phyloP scores from a whole-genome alignment of 2,797 vertebrate species.

The Xiphophorus birchmanni region DNA sequence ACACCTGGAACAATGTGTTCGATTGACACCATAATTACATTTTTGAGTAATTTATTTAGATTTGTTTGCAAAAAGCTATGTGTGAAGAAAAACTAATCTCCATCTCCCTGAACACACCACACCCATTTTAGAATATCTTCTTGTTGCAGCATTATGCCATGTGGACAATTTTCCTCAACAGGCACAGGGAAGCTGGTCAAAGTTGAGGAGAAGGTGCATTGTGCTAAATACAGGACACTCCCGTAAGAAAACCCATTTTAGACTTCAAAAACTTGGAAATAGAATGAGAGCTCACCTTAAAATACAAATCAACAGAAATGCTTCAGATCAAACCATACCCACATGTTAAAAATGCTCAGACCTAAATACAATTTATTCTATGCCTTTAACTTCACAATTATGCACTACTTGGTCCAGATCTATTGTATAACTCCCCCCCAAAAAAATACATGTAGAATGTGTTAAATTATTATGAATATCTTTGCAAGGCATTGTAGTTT shows the following conservation, averaged over 20 bases:
- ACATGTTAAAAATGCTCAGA: background rate
- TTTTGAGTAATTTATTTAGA: background rate
- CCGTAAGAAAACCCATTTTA: background rate
- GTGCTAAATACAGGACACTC: background rate
- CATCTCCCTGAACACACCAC: background rate
- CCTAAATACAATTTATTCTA: background rate
- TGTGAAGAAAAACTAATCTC: background rate
- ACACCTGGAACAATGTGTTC: background rate
- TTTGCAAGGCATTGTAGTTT: background rate
- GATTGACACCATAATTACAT: background rate
- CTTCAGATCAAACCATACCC: background rate
- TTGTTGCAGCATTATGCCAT: background rate
- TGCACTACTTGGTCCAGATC: background rate
- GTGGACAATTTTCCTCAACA: background rate
- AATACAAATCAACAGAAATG: background rate
- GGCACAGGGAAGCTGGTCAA: background rate
- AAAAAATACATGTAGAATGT: background rate
- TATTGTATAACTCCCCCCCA: background rate
- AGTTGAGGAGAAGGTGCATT: background rate
- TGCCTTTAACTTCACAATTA: background rate
- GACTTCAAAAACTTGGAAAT: background rate
- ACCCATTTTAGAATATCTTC: background rate
- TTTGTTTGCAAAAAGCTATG: background rate
- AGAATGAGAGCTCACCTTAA: background rate
- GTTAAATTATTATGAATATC: background rate